Conservation (phyloP, 2,888 invertebrate genomes). For the Eudasyphora cyanicolor region DNA sequence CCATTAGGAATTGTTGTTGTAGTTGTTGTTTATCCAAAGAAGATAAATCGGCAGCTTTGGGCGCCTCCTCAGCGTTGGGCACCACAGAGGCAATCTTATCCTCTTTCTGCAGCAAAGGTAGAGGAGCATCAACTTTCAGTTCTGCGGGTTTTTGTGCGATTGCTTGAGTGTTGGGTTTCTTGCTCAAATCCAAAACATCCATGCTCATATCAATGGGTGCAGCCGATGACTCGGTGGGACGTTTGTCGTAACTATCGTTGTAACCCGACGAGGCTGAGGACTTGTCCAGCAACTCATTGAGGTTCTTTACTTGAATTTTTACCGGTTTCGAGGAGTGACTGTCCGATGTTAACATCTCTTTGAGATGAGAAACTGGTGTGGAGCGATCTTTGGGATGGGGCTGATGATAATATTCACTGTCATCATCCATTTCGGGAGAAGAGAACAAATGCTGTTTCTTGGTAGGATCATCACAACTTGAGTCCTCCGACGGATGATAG, state of each 20-base stretch:
- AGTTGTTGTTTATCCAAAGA: conserved; percentile 81
- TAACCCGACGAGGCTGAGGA: conserved; percentile 67
- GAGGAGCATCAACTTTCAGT: conserved; percentile 34
- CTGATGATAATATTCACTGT: conserved; percentile 69
- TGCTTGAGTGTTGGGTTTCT: conserved; percentile 82
- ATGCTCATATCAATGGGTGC: conserved; percentile 87
- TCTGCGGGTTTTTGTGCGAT: conserved; percentile 59
- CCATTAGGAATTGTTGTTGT: conserved; percentile 82
- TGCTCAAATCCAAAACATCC: conserved; percentile 91
- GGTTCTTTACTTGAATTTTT: conserved; percentile 84
- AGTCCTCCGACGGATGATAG: conserved; percentile 92
- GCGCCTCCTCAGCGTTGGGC: background rate
- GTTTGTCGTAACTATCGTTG: conserved; percentile 79
- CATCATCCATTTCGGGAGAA: conserved; percentile 80
- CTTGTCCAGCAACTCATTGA: conserved; percentile 82
- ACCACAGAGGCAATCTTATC: conserved; percentile 80
- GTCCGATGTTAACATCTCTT: conserved; percentile 80
- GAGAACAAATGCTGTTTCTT: conserved; percentile 82
- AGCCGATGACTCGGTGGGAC: conserved; percentile 80
- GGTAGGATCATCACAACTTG: conserved; percentile 86
- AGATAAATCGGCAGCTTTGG: conserved; percentile 69
- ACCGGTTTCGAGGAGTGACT: conserved; percentile 79
- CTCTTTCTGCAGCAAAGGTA: conserved; percentile 74
- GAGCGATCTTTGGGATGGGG: conserved; percentile 75
- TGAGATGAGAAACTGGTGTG: conserved; percentile 80